phyloP scores from a whole-genome alignment of 2,888 invertebrate species.

The Aplocera efformata region DNA sequence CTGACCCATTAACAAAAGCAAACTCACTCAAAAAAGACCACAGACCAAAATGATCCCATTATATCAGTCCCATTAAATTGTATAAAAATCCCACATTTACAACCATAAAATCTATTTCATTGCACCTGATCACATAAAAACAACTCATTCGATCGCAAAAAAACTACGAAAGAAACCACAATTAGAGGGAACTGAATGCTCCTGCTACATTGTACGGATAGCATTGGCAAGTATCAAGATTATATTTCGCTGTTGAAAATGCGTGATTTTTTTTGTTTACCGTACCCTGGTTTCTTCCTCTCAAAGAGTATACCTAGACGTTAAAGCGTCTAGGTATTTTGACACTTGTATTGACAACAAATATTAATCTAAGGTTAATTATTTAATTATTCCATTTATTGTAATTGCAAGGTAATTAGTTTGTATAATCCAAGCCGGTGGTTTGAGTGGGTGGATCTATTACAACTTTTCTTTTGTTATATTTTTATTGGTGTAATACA shows the following conservation, averaged over 20 bases:
- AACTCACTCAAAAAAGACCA: slow-evolving; percentile 1
- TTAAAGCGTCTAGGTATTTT: too few relatives aligned
- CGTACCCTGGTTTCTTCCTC: too few relatives aligned
- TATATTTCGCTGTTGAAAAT: neutral
- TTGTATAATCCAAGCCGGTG: slow-evolving; percentile 39
- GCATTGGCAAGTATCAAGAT: slow-evolving; percentile 15
- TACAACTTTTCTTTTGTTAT: slow-evolving; percentile 59
- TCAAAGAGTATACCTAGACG: too few relatives aligned
- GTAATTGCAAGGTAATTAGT: slow-evolving; percentile 6
- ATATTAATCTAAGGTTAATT: too few relatives aligned
- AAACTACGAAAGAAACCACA: slow-evolving; percentile 18
- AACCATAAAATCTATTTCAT: slow-evolving; percentile 10
- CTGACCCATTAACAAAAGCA: too few relatives aligned
- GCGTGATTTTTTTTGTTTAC: too few relatives aligned
- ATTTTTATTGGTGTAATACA: slow-evolving; percentile 39
- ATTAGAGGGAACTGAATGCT: slow-evolving; percentile 14
- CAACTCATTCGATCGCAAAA: slow-evolving; percentile 12
- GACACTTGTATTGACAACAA: too few relatives aligned
- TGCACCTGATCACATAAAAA: slow-evolving; percentile 22
- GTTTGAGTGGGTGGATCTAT: slow-evolving; percentile 70
- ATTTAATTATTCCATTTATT: neutral
- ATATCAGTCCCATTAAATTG: slow-evolving; percentile 6
- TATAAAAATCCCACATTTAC: slow-evolving; percentile 19
- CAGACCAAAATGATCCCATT: slow-evolving; percentile 2
- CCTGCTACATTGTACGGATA: neutral